These are phyloP conservation scores for Gephyroberyx darwinii DNA, from an alignment of 2,797 vertebrate species.

Conservation along the genomic window DNA sequence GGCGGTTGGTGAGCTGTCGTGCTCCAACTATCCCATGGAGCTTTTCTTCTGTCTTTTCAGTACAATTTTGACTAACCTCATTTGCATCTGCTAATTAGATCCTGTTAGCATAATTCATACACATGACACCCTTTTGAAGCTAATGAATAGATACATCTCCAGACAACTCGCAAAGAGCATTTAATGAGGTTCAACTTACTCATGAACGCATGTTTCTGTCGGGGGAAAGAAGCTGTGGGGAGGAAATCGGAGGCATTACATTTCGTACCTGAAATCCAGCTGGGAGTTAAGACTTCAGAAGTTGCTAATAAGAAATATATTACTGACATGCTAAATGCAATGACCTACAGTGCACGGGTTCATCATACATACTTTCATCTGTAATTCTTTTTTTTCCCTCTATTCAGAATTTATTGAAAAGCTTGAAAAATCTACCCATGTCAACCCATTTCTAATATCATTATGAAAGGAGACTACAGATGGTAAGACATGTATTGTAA, in stretches of 20 bases:
- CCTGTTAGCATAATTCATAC: conserved; percentile 90
- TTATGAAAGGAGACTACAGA: conserved; percentile 55
- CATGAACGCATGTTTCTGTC: conserved; percentile 58
- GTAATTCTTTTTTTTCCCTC: conserved; percentile 32
- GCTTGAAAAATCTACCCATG: conserved; percentile 35
- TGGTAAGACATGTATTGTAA: conserved; percentile 53
- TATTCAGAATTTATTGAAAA: conserved; percentile 55
- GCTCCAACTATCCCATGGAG: conserved; percentile 88
- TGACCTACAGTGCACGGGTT: conserved; percentile 6
- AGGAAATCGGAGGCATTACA: conserved; percentile 61
- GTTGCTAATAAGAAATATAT: conserved; percentile 47
- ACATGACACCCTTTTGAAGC: conserved; percentile 88
- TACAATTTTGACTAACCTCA: conserved; percentile 86
- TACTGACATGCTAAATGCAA: conserved; percentile 22
- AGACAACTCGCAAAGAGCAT: conserved; percentile 84
- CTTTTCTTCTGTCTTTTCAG: conserved; percentile 86
- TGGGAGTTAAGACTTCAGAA: conserved; percentile 49
- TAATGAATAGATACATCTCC: conserved; percentile 90
- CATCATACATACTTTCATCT: conserved; percentile 21
- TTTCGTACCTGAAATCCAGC: conserved; percentile 57
- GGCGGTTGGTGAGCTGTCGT: conserved; percentile 86
- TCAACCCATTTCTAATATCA: conserved; percentile 42
- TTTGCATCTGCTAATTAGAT: conserved; percentile 91
- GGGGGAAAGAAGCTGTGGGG: conserved; percentile 57
- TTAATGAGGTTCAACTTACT: conserved; percentile 81